phyloP scores from a whole-genome alignment of 2,797 vertebrate genomes.

The Myripristis murdjan region DNA sequence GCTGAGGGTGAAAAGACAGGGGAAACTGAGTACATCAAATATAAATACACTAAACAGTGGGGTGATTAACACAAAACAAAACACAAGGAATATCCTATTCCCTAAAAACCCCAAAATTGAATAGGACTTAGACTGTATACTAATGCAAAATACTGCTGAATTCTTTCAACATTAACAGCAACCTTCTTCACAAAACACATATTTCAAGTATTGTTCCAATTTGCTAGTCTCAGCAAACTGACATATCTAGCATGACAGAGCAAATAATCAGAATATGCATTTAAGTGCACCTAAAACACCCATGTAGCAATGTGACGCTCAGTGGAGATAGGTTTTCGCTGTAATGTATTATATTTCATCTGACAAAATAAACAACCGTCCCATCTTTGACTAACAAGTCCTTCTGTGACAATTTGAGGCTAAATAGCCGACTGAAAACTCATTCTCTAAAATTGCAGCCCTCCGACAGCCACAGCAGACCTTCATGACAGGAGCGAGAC shows the following conservation, averaged over 20 bases:
- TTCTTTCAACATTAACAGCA: neutral
- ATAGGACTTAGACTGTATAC: neutral
- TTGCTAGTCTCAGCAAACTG: too few relatives aligned
- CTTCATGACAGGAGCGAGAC: neutral
- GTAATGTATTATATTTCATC: too few relatives aligned
- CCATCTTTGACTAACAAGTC: too few relatives aligned
- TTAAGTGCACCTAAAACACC: neutral
- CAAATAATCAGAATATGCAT: neutral
- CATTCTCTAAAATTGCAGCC: neutral
- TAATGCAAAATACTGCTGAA: neutral
- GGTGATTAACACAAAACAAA: neutral
- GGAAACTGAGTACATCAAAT: constrained; percentile 4
- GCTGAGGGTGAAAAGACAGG: constrained; percentile 71
- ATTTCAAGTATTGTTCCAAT: neutral
- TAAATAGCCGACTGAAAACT: neutral
- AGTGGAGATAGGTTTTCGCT: neutral
- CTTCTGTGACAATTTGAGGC: neutral
- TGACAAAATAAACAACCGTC: too few relatives aligned
- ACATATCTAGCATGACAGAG: neutral
- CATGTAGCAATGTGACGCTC: too few relatives aligned
- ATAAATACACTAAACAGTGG: constrained; percentile 4
- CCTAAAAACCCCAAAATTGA: neutral
- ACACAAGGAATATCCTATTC: neutral
- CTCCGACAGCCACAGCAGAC: neutral
- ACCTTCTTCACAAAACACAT: neutral